Evolutionary conservation across 2,113 vertebrate species (phyloP).

Genomic region (Sprattus sprattus): DNA sequence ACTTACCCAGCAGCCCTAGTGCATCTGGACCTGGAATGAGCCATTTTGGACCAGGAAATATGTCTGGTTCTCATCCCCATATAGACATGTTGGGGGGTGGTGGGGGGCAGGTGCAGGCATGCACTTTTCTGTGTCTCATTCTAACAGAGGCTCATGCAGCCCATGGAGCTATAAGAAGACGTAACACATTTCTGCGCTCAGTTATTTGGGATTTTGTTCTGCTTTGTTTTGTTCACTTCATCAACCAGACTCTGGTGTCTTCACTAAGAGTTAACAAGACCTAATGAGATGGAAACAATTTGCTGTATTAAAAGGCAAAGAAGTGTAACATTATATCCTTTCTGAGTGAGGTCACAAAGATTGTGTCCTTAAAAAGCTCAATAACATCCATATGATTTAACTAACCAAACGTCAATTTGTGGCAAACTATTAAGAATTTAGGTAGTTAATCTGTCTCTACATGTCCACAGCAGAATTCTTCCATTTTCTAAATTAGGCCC

Average conservation of each 20-base stretch:
- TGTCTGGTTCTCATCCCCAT: background rate
- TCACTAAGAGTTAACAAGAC: background rate
- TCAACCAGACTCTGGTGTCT: background rate
- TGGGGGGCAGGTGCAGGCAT: background rate
- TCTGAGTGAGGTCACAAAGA: background rate
- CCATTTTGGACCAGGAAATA: background rate
- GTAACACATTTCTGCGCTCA: background rate
- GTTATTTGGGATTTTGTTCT: background rate
- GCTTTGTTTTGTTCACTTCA: background rate
- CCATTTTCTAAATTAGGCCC: background rate
- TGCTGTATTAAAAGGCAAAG: background rate
- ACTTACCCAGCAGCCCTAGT: conserved; percentile 3
- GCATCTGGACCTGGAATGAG: background rate
- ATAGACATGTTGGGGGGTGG: background rate
- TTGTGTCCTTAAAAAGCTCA: background rate
- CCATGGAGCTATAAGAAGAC: background rate
- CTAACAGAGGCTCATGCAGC: background rate
- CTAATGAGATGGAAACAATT: background rate
- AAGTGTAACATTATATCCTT: background rate
- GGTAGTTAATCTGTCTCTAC: background rate
- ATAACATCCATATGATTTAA: background rate
- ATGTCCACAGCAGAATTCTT: background rate
- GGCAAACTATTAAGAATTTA: background rate
- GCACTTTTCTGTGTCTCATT: background rate
- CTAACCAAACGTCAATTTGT: background rate